Conservation (phyloP, 1,140 invertebrate genomes). For the Whitmania pigra region DNA sequence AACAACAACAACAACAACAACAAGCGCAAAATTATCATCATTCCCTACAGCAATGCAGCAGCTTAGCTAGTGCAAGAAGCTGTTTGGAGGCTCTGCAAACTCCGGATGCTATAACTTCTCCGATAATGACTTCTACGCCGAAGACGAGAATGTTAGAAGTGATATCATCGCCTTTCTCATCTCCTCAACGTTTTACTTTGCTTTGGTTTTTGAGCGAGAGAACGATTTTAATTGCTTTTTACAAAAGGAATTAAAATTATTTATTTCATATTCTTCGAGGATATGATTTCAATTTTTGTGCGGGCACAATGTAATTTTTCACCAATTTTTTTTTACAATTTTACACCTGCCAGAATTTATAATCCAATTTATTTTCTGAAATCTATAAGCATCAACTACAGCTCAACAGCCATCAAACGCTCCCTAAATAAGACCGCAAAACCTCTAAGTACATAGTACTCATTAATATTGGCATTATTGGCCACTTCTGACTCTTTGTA, state of each 20-base stretch:
- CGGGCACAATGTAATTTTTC: too few relatives aligned
- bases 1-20: conserved; percentile 20
- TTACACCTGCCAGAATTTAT: too few relatives aligned
- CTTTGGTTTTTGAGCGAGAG: too few relatives aligned
- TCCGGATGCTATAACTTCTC: background rate
- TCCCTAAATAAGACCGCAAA: background rate
- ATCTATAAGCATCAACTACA: background rate
- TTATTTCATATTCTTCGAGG: too few relatives aligned
- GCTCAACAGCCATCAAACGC: background rate
- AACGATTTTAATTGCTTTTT: too few relatives aligned
- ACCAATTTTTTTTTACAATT: too few relatives aligned
- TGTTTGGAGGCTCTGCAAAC: background rate
- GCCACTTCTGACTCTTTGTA: background rate
- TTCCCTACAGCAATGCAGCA: too few relatives aligned
- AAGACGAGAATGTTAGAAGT: background rate
- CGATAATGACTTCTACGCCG: conserved; percentile 1
- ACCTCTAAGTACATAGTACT: background rate
- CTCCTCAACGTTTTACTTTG: conserved; percentile 16
- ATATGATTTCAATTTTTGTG: too few relatives aligned
- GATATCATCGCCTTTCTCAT: conserved; percentile 15
- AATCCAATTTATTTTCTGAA: too few relatives aligned
- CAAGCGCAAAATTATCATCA: conserved; percentile 1
- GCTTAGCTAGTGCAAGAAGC: too few relatives aligned
- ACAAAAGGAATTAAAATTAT: too few relatives aligned
- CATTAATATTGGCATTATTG: too few relatives aligned